Conservation (phyloP, 2,797 vertebrate genomes). For the Ceryle rudis region DNA sequence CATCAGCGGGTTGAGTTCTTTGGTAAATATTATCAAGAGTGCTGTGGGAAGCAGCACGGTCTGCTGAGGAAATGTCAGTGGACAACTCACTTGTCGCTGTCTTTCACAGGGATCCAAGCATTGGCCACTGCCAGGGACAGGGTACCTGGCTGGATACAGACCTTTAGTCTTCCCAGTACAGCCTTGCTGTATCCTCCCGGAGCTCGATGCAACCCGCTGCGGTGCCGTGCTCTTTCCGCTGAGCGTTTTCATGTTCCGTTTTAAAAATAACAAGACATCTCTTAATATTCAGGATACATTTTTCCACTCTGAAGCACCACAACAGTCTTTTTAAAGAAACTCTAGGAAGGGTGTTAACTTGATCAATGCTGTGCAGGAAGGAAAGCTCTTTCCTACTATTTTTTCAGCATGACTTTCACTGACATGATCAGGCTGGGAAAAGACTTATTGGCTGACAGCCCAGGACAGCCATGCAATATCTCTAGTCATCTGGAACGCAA, state of each 20-base stretch:
- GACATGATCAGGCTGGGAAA: slow-evolving; percentile 82
- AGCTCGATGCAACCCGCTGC: not conserved
- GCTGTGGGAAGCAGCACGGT: not conserved
- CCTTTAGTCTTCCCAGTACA: not conserved
- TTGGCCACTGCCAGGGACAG: not conserved
- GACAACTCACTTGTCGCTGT: not conserved
- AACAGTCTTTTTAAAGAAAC: slow-evolving; percentile 80
- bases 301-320: slow-evolving; percentile 67
- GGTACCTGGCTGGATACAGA: not conserved
- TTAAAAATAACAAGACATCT: slow-evolving; percentile 74
- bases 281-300: slow-evolving; percentile 64
- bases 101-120: not conserved
- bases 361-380: slow-evolving; percentile 78
- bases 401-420: slow-evolving; percentile 82
- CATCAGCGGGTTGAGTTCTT: not conserved
- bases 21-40: not conserved
- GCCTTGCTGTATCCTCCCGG: not conserved
- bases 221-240: not conserved
- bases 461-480: slow-evolving; percentile 73
- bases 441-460: slow-evolving; percentile 77
- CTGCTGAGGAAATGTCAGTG: not conserved
- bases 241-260: slow-evolving; percentile 23
- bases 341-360: slow-evolving; percentile 80
- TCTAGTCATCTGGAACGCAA: slow-evolving; percentile 75
- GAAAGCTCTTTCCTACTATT: slow-evolving; percentile 80